A percentile compares a stretch with the other conserved stretches of the same genome.
Evolutionary conservation across 2,797 vertebrate genomes (phyloP).

Genomic region (Sciurus vulgaris): DNA sequence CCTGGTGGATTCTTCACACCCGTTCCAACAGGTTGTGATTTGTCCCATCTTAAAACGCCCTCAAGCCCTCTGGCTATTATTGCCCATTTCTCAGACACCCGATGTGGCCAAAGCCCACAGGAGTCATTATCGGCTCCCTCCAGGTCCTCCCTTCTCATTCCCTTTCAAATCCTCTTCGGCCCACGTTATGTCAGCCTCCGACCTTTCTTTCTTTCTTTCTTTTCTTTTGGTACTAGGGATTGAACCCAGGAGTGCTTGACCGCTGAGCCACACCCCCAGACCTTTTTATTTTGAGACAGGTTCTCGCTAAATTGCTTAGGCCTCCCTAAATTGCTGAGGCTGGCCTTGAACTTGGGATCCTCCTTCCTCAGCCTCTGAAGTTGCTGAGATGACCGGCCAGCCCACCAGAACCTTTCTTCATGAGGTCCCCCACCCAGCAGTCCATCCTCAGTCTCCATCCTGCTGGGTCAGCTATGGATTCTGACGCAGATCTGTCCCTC

Average conservation of each 20-base stretch:
- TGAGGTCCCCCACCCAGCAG: fast-evolving
- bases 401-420: no score
- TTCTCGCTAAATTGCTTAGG: no score
- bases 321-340: no score
- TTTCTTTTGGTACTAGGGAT: no score
- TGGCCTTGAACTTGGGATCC: no score
- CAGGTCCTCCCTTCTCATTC: neutral
- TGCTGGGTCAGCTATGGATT: neutral
- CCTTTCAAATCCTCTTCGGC: neutral
- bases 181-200: neutral
- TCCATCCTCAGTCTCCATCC: neutral
- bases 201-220: no score
- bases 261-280: no score
- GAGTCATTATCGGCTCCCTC: no score
- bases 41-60: neutral
- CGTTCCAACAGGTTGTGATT: neutral
- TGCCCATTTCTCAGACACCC: neutral
- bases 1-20: neutral
- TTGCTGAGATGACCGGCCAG: no score
- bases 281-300: no score
- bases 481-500: neutral
- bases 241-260: no score
- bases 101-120: neutral
- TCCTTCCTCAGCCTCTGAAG: no score
- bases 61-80: neutral